Percentiles rank a stretch among this genome's conserved stretches.
Evolutionary conservation across 2,888 invertebrate species (phyloP).

Genomic region (Drosophila anceps): DNA sequence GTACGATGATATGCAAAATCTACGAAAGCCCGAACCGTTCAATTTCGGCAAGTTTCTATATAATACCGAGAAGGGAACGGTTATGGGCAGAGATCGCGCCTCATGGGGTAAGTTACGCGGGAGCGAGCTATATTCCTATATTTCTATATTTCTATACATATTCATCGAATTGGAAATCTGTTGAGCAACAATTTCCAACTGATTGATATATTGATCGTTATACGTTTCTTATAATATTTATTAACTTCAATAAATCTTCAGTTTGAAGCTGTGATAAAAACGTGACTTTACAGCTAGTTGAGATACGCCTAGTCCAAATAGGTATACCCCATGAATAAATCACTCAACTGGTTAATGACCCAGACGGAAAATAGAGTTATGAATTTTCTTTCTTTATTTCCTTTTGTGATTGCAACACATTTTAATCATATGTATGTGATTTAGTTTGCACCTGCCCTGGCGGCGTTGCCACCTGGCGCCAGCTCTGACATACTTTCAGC

Average conservation of each 20-base stretch:
- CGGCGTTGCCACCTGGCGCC: constrained; percentile 25
- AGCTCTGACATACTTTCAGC: constrained; percentile 41
- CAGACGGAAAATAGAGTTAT: neutral
- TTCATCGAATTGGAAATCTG: neutral
- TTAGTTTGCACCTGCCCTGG: neutral
- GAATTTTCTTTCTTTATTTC: neutral
- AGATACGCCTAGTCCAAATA: neutral
- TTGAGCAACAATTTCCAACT: neutral
- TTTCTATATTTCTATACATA: neutral
- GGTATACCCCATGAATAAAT: constrained; percentile 7
- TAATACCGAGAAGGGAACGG: constrained; percentile 87
- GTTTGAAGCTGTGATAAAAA: neutral
- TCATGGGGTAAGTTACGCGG: constrained; percentile 89
- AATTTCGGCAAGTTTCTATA: constrained; percentile 84
- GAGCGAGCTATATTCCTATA: neutral
- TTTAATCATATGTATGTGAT: constrained; percentile 29
- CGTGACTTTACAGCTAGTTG: constrained; percentile 6
- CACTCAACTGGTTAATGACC: constrained; percentile 16
- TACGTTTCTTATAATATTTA: neutral
- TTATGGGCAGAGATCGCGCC: constrained; percentile 87
- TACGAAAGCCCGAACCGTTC: constrained; percentile 83
- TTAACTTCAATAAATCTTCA: neutral
- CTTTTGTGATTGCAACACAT: constrained; percentile 27
- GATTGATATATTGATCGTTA: neutral
- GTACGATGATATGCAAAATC: constrained; percentile 75